Evolutionary conservation across 2,797 vertebrate species (phyloP).

Genomic region (Alectoris magna): DNA sequence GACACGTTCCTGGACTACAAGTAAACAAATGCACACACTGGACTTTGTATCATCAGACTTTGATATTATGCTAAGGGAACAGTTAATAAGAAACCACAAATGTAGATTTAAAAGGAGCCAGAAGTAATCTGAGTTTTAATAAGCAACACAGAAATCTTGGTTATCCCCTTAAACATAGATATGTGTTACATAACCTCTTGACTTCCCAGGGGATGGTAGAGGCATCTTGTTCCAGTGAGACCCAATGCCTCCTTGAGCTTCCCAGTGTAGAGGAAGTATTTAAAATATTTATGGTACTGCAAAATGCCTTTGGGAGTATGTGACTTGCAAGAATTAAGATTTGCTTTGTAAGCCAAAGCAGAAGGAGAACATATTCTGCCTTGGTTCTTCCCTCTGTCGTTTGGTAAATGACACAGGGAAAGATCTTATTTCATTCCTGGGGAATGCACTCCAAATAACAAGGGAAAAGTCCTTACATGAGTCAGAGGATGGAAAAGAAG

Average conservation of each 20-base stretch:
- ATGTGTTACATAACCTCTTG: neutral
- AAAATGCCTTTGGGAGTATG: constrained; percentile 17
- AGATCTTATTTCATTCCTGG: constrained; percentile 36
- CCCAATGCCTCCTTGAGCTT: neutral
- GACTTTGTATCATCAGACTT: constrained; percentile 49
- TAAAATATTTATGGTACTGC: constrained; percentile 52
- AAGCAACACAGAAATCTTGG: constrained; percentile 6
- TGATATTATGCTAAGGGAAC: constrained; percentile 37
- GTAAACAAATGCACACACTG: constrained; percentile 19
- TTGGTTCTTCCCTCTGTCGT: constrained; percentile 24
- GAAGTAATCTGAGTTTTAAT: constrained; percentile 51
- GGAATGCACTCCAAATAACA: constrained; percentile 19
- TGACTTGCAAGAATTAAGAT: constrained; percentile 32
- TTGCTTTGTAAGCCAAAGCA: constrained; percentile 16
- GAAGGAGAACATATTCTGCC: constrained; percentile 12
- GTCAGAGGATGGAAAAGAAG: neutral
- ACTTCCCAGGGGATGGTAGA: neutral
- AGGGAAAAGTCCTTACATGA: constrained; percentile 1
- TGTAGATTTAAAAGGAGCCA: constrained; percentile 39
- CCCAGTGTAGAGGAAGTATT: neutral
- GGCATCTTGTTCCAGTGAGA: constrained; percentile 28
- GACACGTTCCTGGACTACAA: constrained; percentile 11
- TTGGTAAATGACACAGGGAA: constrained; percentile 34
- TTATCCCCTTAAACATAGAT: neutral
- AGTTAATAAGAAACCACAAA: constrained; percentile 56